Conservation (phyloP, 2,113 vertebrate genomes). For the Telmatochromis sp. region DNA sequence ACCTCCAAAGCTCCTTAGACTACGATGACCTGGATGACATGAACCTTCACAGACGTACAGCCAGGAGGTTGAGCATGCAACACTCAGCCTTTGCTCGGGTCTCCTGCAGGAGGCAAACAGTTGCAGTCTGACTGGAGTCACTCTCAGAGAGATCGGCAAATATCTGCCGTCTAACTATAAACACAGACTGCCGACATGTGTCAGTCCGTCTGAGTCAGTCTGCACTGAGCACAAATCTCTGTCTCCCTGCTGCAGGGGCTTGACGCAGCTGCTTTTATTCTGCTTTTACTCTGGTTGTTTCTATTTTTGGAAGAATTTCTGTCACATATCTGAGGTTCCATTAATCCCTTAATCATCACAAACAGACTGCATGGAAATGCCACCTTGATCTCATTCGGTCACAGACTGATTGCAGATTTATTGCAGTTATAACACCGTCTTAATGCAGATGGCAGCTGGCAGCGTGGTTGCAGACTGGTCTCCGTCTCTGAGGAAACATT, state of each 20-base stretch:
- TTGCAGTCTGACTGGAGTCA: neutral
- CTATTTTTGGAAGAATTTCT: neutral
- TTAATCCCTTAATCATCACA: neutral
- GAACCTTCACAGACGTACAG: neutral
- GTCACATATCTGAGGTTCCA: neutral
- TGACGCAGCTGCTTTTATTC: neutral
- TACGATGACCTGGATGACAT: neutral
- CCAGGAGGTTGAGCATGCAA: neutral
- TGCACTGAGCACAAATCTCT: neutral
- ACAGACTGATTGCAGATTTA: neutral
- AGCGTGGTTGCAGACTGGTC: neutral
- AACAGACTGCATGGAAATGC: neutral
- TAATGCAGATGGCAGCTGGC: neutral
- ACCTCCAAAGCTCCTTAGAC: neutral
- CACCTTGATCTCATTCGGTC: neutral
- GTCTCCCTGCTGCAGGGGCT: neutral
- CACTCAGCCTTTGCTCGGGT: neutral
- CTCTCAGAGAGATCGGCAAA: neutral
- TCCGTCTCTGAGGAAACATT: neutral
- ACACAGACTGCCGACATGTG: neutral
- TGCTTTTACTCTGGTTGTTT: neutral
- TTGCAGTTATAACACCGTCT: neutral
- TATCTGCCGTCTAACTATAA: neutral
- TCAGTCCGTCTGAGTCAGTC: fast-evolving
- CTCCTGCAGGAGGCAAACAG: neutral